phyloP scores from a whole-genome alignment of 1,140 invertebrate genomes.

The Drosophila varians region DNA sequence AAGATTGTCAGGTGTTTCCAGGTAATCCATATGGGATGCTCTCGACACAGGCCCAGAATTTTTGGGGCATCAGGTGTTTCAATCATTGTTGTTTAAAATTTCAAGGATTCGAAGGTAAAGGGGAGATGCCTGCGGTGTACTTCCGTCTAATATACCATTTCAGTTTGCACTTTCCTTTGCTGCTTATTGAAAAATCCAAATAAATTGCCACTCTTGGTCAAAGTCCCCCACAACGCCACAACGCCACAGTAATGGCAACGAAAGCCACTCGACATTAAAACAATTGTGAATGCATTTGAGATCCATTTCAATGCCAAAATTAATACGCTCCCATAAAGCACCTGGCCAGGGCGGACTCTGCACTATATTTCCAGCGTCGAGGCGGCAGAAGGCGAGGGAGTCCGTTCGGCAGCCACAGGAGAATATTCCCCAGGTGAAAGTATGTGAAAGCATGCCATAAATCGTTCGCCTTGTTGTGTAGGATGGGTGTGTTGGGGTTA shows the following conservation, averaged over 20 bases:
- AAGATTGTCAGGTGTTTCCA: constrained; percentile 54
- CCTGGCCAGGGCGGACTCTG: constrained; percentile 20
- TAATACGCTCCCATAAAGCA: constrained; percentile 73
- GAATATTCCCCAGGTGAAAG: constrained; percentile 81
- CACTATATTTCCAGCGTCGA: constrained; percentile 24
- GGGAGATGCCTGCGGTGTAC: too few relatives aligned
- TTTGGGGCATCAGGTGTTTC: constrained; percentile 24
- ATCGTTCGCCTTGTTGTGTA: constrained; percentile 62
- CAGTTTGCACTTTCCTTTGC: neutral
- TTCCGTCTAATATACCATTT: neutral
- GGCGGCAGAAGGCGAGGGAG: neutral
- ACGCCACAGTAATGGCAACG: constrained; percentile 36
- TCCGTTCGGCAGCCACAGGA: constrained; percentile 26
- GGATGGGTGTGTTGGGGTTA: neutral
- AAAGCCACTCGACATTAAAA: constrained; percentile 62
- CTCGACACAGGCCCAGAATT: constrained; percentile 5
- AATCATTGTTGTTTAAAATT: constrained; percentile 7
- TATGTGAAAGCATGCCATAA: constrained; percentile 82
- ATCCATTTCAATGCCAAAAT: constrained; percentile 75
- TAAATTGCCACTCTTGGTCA: constrained; percentile 45
- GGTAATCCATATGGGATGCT: constrained; percentile 64
- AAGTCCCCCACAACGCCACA: too few relatives aligned
- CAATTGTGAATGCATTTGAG: constrained; percentile 75
- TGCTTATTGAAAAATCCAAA: constrained; percentile 13
- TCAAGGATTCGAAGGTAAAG: neutral